Evolutionary conservation across 2,113 vertebrate genomes (phyloP).

Genomic region (Dasyurus viverrinus): DNA sequence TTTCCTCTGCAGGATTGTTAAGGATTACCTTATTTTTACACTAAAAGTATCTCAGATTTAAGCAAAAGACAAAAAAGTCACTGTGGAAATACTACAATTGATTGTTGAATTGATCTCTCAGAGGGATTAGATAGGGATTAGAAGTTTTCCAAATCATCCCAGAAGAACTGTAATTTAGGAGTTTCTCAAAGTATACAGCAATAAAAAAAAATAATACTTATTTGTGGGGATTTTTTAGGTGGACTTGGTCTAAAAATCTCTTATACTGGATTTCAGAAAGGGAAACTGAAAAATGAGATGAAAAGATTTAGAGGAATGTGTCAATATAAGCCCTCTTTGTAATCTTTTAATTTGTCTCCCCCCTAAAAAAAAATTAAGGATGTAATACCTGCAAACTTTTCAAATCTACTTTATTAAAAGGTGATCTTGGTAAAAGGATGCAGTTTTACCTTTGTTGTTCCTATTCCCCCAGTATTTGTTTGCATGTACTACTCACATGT

Average conservation of each 20-base stretch:
- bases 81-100: constrained; percentile 69
- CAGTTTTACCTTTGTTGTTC: neutral
- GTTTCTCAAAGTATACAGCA: constrained; percentile 24
- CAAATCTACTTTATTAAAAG: neutral
- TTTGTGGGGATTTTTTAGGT: constrained; percentile 46
- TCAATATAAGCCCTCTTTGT: neutral
- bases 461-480: neutral
- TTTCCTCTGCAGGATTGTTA: constrained; percentile 59
- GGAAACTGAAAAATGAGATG: neutral
- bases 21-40: constrained; percentile 31
- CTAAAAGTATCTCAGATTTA: constrained; percentile 65
- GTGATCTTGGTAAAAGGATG: neutral
- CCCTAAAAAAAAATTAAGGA: neutral
- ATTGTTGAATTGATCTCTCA: constrained; percentile 79
- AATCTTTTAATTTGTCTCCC: neutral
- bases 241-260: constrained; percentile 23
- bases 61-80: constrained; percentile 66
- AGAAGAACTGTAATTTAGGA: constrained; percentile 70
- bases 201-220: neutral
- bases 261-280: neutral
- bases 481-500: neutral
- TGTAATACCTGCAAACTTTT: neutral
- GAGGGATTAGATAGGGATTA: constrained; percentile 80
- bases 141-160: constrained; percentile 69
- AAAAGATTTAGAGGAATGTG: neutral